phyloP scores from a whole-genome alignment of 1,140 invertebrate genomes.

The Berghia stephanieae region DNA sequence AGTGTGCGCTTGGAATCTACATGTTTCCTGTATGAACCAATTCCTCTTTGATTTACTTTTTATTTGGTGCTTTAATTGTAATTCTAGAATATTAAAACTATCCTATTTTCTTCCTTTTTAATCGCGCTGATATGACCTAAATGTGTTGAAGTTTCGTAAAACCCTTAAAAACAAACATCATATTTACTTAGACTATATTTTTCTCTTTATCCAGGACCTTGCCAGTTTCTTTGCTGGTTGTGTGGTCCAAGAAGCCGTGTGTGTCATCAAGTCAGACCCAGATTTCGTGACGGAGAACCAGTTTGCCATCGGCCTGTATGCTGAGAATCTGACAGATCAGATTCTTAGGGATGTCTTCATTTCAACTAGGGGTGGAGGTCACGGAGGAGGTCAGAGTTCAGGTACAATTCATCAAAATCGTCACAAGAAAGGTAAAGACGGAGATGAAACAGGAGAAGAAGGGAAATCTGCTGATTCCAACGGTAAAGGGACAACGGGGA shows the following conservation, averaged over 20 bases:
- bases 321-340: constrained; percentile 43
- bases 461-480: background rate
- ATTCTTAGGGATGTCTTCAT: constrained; percentile 40
- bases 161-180: too few relatives aligned
- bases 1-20: too few relatives aligned
- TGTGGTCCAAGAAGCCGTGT: constrained; percentile 40
- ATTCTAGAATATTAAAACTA: too few relatives aligned
- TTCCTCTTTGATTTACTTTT: too few relatives aligned
- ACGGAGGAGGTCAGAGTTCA: background rate
- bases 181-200: too few relatives aligned
- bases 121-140: too few relatives aligned
- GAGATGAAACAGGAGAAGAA: background rate
- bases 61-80: too few relatives aligned
- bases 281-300: constrained; percentile 27
- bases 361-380: background rate
- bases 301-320: constrained; percentile 42
- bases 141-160: too few relatives aligned
- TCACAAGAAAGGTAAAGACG: background rate
- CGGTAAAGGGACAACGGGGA: background rate
- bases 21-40: too few relatives aligned
- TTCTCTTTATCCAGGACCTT: constrained; percentile 25
- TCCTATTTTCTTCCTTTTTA: too few relatives aligned
- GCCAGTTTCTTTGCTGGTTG: constrained; percentile 37
- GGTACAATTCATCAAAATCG: background rate
- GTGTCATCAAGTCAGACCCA: constrained; percentile 34